Conservation (phyloP, 2,888 invertebrate genomes). For the Drosophila tanythrix region DNA sequence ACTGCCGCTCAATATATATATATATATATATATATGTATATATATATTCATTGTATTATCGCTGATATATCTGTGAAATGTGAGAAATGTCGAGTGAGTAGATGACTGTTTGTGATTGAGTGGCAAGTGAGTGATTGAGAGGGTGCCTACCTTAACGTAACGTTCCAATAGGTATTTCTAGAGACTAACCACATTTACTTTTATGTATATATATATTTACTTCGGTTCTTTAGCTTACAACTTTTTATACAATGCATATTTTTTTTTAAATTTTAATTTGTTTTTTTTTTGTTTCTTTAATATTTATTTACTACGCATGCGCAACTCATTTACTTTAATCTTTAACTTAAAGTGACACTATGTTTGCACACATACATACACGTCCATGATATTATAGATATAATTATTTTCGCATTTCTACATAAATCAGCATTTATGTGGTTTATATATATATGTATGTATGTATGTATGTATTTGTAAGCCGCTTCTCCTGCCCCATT, state of each 20-base stretch:
- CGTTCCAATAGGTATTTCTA: conserved; percentile 46
- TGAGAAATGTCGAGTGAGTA: conserved; percentile 29
- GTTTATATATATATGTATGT: conserved; percentile 9
- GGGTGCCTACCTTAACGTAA: conserved; percentile 36
- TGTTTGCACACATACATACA: conserved; percentile 47
- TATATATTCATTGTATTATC: conserved; percentile 23
- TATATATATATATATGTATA: conserved; percentile 1
- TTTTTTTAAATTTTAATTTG: conserved; percentile 42
- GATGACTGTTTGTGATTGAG: conserved; percentile 23
- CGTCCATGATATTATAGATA: conserved; percentile 25
- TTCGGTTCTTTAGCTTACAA: conserved; percentile 56
- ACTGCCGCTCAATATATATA: conserved; percentile 28
- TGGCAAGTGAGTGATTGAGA: conserved; percentile 23
- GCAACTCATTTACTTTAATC: conserved; percentile 28
- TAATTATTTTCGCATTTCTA: conserved; percentile 23
- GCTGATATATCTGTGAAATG: conserved; percentile 29
- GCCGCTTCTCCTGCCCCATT: conserved; percentile 25
- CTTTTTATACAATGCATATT: conserved; percentile 55
- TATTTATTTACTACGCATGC: conserved; percentile 44
- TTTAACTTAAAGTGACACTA: conserved; percentile 44
- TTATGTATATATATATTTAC: conserved; percentile 32
- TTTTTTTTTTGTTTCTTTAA: conserved; percentile 10
- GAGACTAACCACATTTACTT: conserved; percentile 52
- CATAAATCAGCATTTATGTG: conserved; percentile 53
- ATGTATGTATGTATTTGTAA: conserved; percentile 36